Conservation (phyloP, 2,797 vertebrate species). For the Notoglanidium macrostoma region DNA sequence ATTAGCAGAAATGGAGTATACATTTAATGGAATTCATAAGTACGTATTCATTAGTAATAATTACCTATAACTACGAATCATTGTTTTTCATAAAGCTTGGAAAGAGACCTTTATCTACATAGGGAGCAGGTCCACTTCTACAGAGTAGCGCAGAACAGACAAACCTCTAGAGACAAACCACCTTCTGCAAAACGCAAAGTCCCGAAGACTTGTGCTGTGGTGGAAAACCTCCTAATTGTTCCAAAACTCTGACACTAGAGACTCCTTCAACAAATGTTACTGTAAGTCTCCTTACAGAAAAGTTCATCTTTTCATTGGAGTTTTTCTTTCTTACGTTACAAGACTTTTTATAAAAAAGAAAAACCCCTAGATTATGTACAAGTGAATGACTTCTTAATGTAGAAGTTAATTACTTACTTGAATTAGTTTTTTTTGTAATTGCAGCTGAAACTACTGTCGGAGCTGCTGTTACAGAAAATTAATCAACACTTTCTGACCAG, state of each 20-base stretch:
- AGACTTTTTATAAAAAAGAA: background rate
- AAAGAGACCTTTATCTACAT: too few species aligned
- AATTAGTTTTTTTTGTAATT: background rate
- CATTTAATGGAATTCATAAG: too few species aligned
- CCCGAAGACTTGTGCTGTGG: background rate
- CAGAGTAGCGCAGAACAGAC: too few species aligned
- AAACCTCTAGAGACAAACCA: background rate
- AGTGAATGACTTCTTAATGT: background rate
- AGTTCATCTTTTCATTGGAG: background rate
- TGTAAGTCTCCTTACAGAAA: background rate
- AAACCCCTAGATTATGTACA: background rate
- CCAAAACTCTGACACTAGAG: background rate
- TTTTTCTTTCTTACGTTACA: background rate
- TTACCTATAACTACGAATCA: too few species aligned
- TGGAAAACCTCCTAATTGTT: background rate
- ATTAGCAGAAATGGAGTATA: too few species aligned
- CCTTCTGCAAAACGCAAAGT: background rate
- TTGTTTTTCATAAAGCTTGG: too few species aligned
- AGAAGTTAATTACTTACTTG: background rate
- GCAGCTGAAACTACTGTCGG: background rate
- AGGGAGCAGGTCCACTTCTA: too few species aligned
- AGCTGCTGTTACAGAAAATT: background rate
- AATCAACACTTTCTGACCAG: background rate
- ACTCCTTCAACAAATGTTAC: background rate
- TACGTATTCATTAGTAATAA: too few species aligned